phyloP scores from a whole-genome alignment of 2,888 invertebrate genomes.

The Rotaria magnacalcarata region DNA sequence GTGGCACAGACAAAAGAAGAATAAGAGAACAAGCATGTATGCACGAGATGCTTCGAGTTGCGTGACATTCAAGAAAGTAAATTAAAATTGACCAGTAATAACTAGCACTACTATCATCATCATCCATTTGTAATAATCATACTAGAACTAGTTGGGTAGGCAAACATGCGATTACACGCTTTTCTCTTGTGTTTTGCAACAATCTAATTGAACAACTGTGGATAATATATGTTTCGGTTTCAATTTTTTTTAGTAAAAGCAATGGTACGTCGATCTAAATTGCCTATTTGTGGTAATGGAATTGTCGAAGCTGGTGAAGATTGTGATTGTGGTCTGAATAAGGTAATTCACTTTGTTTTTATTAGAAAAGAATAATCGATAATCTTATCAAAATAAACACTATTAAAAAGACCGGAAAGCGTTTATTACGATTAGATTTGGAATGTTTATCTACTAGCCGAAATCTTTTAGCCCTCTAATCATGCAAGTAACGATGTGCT shows the following conservation, averaged over 20 bases:
- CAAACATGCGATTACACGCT: constrained; percentile 8
- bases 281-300: not conserved
- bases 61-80: not conserved
- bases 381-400: not conserved
- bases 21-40: not conserved
- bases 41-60: not conserved
- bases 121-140: not conserved
- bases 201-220: not conserved
- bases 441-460: no score
- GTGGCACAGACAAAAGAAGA: not conserved
- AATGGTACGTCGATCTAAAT: constrained; percentile 11
- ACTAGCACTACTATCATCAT: not conserved
- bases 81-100: not conserved
- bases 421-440: no score
- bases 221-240: not conserved
- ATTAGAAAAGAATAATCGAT: not conserved
- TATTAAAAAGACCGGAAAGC: no score
- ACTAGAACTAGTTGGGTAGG: not conserved
- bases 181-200: not conserved
- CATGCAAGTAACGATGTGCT: no score
- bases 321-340: constrained; percentile 11
- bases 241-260: not conserved
- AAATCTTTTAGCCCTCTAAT: no score
- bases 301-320: not conserved
- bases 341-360: not conserved